These are phyloP conservation scores for Melanargia galathea DNA, from an alignment of 2,888 invertebrate species.

Conservation along the genomic window DNA sequence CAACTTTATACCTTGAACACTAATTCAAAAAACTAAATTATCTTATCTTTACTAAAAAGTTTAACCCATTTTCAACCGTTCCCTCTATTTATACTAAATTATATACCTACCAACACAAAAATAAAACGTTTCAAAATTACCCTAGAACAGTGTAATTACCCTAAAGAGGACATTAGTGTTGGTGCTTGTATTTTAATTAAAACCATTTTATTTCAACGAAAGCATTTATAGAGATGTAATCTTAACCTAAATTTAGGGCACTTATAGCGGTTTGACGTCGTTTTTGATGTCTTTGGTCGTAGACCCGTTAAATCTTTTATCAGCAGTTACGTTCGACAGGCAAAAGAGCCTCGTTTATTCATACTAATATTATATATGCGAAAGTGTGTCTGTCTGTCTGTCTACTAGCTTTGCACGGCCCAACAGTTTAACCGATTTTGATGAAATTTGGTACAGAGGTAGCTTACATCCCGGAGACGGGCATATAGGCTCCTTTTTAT, in stretches of 20 bases:
- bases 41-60: not conserved
- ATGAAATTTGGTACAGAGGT: too few relatives aligned
- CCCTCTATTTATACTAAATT: not conserved
- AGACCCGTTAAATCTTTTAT: slow-evolving; percentile 65
- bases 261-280: slow-evolving; percentile 50
- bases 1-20: too few relatives aligned
- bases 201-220: slow-evolving; percentile 40
- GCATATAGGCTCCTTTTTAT: too few relatives aligned
- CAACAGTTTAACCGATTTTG: too few relatives aligned
- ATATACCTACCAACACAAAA: slow-evolving; percentile 5
- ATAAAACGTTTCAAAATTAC: slow-evolving; percentile 6
- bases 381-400: too few relatives aligned
- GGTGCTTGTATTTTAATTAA: slow-evolving; percentile 38
- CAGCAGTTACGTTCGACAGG: slow-evolving; percentile 51
- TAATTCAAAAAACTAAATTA: too few relatives aligned
- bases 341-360: slow-evolving; percentile 49
- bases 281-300: slow-evolving; percentile 57
- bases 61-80: not conserved
- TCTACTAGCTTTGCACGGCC: too few relatives aligned
- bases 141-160: slow-evolving; percentile 13
- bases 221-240: slow-evolving; percentile 40
- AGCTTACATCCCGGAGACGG: too few relatives aligned
- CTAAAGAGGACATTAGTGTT: not conserved
- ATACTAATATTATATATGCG: too few relatives aligned
- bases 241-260: slow-evolving; percentile 54